These are phyloP conservation scores for Ectropis crepuscularia DNA, from an alignment of 2,888 invertebrate genomes.

Conservation along the genomic window DNA sequence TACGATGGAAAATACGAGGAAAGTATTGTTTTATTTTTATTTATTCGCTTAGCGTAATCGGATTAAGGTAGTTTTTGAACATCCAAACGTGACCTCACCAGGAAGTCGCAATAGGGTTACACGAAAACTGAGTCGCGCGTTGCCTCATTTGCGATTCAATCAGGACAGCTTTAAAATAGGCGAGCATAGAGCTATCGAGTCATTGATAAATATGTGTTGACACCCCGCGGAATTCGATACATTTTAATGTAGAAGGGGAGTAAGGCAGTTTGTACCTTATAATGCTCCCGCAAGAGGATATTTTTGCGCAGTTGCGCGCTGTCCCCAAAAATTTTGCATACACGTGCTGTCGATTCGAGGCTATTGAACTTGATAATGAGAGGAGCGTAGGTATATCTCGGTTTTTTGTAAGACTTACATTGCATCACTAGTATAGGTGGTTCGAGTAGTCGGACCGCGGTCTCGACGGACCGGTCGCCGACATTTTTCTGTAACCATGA, in stretches of 20 bases:
- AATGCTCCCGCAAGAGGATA: slow-evolving; percentile 60
- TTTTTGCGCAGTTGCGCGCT: slow-evolving; percentile 66
- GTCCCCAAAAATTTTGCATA: slow-evolving; percentile 76
- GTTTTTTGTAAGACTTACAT: slow-evolving; percentile 66
- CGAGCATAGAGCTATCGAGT: slow-evolving; percentile 58
- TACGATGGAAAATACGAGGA: slow-evolving; percentile 78
- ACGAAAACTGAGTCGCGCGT: slow-evolving; percentile 52
- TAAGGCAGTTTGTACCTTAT: slow-evolving; percentile 76
- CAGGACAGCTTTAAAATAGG: slow-evolving; percentile 55
- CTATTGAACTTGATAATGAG: slow-evolving; percentile 84
- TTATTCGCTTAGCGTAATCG: background rate
- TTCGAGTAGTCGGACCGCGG: slow-evolving; percentile 52
- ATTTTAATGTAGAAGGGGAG: slow-evolving; percentile 59
- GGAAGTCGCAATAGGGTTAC: slow-evolving; percentile 53
- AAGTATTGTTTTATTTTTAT: slow-evolving; percentile 68
- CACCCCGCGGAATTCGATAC: slow-evolving; percentile 72
- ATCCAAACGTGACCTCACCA: slow-evolving; percentile 52
- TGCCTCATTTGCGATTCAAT: slow-evolving; percentile 64
- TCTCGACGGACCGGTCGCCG: slow-evolving; percentile 49
- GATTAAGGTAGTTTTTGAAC: slow-evolving; percentile 12
- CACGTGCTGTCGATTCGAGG: slow-evolving; percentile 80
- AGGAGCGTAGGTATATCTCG: slow-evolving; percentile 68
- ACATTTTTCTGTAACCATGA: slow-evolving; percentile 42
- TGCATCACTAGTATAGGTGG: slow-evolving; percentile 70
- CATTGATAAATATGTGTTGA: slow-evolving; percentile 80